Conservation (phyloP, 2,113 vertebrate genomes). For the Calonectris borealis region DNA sequence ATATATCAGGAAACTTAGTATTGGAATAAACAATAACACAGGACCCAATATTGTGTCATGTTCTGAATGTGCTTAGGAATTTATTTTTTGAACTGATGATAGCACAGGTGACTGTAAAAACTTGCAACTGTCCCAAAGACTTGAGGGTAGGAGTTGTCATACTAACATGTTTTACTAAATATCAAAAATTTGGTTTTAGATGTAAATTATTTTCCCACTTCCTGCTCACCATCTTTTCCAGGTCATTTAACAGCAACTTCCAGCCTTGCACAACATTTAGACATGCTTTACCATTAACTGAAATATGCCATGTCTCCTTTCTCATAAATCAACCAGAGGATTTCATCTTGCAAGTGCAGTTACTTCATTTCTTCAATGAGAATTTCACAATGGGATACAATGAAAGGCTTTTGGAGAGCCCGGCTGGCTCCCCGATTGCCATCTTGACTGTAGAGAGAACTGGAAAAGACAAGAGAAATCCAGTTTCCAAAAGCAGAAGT, state of each 20-base stretch:
- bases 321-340: background rate
- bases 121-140: background rate
- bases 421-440: background rate
- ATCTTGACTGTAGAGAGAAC: background rate
- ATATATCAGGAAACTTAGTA: background rate
- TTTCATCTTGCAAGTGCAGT: background rate
- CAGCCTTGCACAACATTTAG: background rate
- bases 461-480: background rate
- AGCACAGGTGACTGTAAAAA: background rate
- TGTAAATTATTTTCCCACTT: background rate
- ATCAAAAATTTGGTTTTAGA: background rate
- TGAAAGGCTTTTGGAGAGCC: background rate
- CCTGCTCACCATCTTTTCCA: background rate
- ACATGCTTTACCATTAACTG: background rate
- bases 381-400: background rate
- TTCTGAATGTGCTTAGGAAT: background rate
- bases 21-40: background rate
- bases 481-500: background rate
- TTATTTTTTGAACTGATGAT: background rate
- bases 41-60: background rate
- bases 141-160: background rate
- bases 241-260: background rate
- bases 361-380: background rate
- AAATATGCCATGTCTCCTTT: background rate
- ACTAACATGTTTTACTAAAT: background rate